A percentile compares a stretch with the other conserved stretches of the same genome.
These are phyloP conservation scores for Aromia moschata DNA, from an alignment of 2,888 invertebrate genomes.

Conservation along the genomic window DNA sequence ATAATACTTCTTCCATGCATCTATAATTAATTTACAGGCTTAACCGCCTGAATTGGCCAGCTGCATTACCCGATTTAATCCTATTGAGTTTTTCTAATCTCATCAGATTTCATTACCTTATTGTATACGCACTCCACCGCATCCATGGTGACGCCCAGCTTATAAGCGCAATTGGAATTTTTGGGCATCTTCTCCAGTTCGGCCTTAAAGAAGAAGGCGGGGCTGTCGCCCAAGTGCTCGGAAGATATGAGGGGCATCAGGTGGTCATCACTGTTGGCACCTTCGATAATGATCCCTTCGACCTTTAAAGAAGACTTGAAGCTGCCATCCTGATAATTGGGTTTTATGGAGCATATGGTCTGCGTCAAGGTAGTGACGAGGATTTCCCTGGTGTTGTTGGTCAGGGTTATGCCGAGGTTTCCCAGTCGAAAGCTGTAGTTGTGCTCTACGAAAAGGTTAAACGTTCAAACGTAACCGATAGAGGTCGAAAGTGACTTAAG, in stretches of 20 bases:
- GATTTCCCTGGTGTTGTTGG: slow-evolving; percentile 76
- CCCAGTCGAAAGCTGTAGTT: slow-evolving; percentile 80
- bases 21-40: no score
- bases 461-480: no score
- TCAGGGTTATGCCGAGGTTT: slow-evolving; percentile 74
- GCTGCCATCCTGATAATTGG: slow-evolving; percentile 51
- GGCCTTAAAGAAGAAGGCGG: slow-evolving; percentile 75
- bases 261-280: slow-evolving; percentile 76
- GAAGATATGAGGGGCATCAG: slow-evolving; percentile 75
- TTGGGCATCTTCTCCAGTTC: slow-evolving; percentile 79
- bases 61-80: no score
- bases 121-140: slow-evolving; percentile 81
- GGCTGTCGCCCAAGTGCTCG: slow-evolving; percentile 69
- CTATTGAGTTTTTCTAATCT: no score
- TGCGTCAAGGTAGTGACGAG: slow-evolving; percentile 78
- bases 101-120: slow-evolving; percentile 76
- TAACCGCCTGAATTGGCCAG: no score
- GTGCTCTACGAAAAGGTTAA: slow-evolving; percentile 69
- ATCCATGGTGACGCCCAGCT: slow-evolving; percentile 73
- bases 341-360: slow-evolving; percentile 62
- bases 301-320: slow-evolving; percentile 61
- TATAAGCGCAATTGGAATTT: slow-evolving; percentile 70
- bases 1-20: slow-evolving; percentile 1
- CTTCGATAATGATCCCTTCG: slow-evolving; percentile 81
- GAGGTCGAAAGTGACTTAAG: no score